Evolutionary conservation across 1,140 invertebrate genomes (phyloP).

Genomic region (Chironomus striatipennis): DNA sequence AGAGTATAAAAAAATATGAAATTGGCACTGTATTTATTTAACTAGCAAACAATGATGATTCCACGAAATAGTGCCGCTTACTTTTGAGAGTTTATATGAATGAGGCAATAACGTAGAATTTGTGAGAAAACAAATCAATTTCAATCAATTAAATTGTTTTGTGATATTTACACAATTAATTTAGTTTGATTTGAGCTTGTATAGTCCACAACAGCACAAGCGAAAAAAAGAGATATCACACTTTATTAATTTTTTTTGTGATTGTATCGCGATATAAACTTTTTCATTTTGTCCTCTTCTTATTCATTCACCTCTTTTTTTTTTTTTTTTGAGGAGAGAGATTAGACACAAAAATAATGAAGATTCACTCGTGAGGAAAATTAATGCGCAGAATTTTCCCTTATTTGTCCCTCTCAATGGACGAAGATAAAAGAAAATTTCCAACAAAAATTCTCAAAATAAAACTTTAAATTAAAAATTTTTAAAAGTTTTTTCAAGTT

Average conservation of each 20-base stretch:
- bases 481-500: no score
- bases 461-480: no score
- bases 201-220: background rate
- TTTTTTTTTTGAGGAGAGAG: no score
- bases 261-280: background rate
- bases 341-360: no score
- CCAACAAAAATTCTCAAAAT: no score
- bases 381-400: background rate
- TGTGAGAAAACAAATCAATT: constrained; percentile 14
- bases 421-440: background rate
- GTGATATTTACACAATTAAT: constrained; percentile 2
- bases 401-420: background rate
- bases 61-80: background rate
- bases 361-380: background rate
- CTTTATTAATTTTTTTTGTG: background rate
- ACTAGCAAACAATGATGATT: background rate
- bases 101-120: no score
- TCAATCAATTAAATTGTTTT: background rate
- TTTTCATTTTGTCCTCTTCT: background rate
- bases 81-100: background rate
- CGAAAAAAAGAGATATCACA: background rate
- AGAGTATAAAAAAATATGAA: background rate
- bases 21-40: background rate
- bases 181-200: background rate
- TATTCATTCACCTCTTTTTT: background rate